phyloP scores from a whole-genome alignment of 1,140 invertebrate genomes.

The Anastrepha obliqua region DNA sequence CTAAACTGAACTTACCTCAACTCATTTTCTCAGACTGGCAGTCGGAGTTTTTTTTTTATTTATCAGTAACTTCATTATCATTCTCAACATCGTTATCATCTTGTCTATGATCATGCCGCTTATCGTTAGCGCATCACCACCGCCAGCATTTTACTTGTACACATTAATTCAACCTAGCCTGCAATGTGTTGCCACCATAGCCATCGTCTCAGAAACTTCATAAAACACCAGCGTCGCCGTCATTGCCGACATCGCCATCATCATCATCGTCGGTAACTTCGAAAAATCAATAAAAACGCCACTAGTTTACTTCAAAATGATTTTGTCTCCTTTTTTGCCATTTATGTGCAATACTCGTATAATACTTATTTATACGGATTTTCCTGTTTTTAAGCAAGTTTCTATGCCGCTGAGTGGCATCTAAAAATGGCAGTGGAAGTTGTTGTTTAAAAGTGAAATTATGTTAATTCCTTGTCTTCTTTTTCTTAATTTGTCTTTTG shows the following conservation, averaged over 20 bases:
- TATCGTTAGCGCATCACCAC: not conserved
- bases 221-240: not conserved
- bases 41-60: not conserved
- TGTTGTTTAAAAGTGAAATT: conserved; percentile 6
- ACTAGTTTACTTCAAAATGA: conserved; percentile 53
- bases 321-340: conserved; percentile 1
- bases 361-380: not conserved
- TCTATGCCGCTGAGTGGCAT: not conserved
- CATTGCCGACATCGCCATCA: conserved; percentile 35
- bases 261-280: not conserved
- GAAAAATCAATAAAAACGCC: conserved; percentile 58
- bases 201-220: not conserved
- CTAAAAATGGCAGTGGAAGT: not conserved
- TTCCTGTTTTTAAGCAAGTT: not conserved
- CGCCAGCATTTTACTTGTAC: not conserved
- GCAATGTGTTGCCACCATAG: conserved; percentile 1
- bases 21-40: not conserved
- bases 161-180: not conserved
- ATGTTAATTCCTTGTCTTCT: too few species aligned
- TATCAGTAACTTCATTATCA: not conserved
- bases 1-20: not conserved
- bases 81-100: not conserved
- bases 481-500: too few species aligned
- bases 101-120: not conserved
- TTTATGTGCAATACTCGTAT: not conserved